Base-by-base conservation (phyloP, 37 sponge, comb jelly and placozoan genomes). In the Mnemiopsis leidyi region DNA sequence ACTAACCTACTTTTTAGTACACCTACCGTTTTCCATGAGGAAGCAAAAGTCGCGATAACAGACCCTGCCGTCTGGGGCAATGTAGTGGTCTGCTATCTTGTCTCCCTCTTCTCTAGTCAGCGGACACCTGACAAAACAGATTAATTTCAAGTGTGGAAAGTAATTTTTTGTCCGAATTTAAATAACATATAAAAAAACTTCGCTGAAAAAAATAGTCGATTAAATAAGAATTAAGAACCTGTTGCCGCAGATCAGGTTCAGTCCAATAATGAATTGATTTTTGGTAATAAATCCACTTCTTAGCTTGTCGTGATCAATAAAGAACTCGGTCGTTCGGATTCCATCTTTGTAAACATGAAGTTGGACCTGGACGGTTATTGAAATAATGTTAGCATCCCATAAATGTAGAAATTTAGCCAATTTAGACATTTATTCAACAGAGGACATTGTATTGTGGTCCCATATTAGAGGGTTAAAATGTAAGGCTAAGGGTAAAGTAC, bases 291-390 rank as follows among this genome's bases (percentile, higher is more conserved):
- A 69, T 0, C 97, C 97, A 94, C 95, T 96, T 38, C 95, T 38
- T 31, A 95, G 93, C 92, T 96, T 96, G 94, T 97, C 97, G 69
- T 95, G 95, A 76, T 97, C 97, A 23, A 69, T 93, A 93, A 97
- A 97, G 92, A 97, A 97, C 93, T 97, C 97, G 31, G 96, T 97
- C 23, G 96, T 97, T 24, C 97, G 76, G 69, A 97, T 96, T 16
- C 97, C 96, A 93, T 96, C 93, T 93, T 95, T 95, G 94, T 97
- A 97, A 48, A 97, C 95, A 23, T 40, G 94, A 83, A 95, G 95
- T 88, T 94, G 38, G 3, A 94, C 69, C 71, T 68, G 39, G 48
- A 68, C n/a, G n/a, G n/a, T n/a, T n/a, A n/a, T n/a, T n/a, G n/a
- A n/a, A n/a, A n/a, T n/a, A n/a, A n/a, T n/a, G n/a, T n/a, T n/a